These are phyloP conservation scores for Trypoxylus dichotomus DNA, from an alignment of 1,140 invertebrate genomes.

Conservation along the genomic window DNA sequence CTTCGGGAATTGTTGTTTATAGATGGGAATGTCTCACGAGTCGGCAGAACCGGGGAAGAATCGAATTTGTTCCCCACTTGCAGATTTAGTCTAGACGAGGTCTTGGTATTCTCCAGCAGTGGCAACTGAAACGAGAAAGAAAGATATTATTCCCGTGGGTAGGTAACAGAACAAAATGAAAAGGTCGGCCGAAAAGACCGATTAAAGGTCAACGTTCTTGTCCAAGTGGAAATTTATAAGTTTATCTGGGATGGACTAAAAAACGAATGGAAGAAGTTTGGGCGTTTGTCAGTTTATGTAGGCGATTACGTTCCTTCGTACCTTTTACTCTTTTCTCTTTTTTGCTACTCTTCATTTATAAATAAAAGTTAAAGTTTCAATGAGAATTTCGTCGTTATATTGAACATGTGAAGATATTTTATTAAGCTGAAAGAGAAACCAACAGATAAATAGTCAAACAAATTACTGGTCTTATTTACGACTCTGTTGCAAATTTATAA, in stretches of 20 bases:
- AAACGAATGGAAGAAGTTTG: neutral
- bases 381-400: too few species aligned
- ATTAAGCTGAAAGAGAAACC: too few species aligned
- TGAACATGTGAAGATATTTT: too few species aligned
- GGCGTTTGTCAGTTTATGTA: too few species aligned
- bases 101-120: conserved; percentile 47
- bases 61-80: conserved; percentile 41
- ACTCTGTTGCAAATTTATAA: too few species aligned
- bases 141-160: conserved; percentile 38
- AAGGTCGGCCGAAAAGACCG: neutral
- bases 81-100: conserved; percentile 46
- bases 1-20: conserved; percentile 48
- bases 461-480: too few species aligned
- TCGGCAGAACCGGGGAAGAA: conserved; percentile 46
- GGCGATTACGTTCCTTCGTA: too few species aligned
- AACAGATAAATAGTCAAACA: too few species aligned
- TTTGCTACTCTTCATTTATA: too few species aligned
- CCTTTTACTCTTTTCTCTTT: too few species aligned
- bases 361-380: too few species aligned
- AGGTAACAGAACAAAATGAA: conserved; percentile 34
- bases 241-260: neutral
- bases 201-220: neutral
- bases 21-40: conserved; percentile 46
- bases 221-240: neutral
- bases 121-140: conserved; percentile 47